Conservation (phyloP, 53 echinoderm and acorn worm species). For the Patiria pectinifera region DNA sequence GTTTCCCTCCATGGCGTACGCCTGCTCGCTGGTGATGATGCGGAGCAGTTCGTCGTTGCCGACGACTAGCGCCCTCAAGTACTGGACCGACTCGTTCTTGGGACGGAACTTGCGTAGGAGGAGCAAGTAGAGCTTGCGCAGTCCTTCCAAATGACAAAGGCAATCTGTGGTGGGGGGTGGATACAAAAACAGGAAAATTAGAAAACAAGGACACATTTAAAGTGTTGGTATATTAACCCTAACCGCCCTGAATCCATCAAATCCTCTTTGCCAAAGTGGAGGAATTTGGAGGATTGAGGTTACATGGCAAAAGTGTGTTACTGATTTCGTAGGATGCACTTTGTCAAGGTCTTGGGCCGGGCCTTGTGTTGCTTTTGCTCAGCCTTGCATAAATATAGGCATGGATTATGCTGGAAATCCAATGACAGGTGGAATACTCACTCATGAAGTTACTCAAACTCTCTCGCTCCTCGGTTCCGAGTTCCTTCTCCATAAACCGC, state of each 20-base stretch:
- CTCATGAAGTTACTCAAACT: constrained; percentile 28
- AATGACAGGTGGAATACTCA: background rate
- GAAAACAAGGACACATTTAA: no score
- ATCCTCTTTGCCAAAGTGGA: no score
- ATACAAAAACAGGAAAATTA: no score
- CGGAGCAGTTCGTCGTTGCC: constrained; percentile 78
- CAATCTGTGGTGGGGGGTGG: background rate
- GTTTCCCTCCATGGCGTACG: constrained; percentile 13
- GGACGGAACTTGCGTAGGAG: constrained; percentile 81
- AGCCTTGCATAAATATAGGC: no score
- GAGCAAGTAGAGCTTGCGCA: constrained; percentile 78
- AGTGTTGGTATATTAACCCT: no score
- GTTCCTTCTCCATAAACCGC: constrained; percentile 52
- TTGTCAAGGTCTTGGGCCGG: no score
- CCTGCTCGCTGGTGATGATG: constrained; percentile 51
- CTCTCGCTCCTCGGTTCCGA: constrained; percentile 29
- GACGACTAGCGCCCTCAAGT: constrained; percentile 81
- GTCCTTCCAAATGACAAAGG: constrained; percentile 60
- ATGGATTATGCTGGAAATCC: no score
- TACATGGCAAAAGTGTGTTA: no score
- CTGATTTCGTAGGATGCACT: no score
- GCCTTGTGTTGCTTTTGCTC: no score
- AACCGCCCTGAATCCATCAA: no score
- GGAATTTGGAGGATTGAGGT: no score
- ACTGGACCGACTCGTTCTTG: constrained; percentile 79